Percentiles rank a stretch among this genome's conserved stretches.
These are phyloP conservation scores for Napeogenes inachia DNA, from an alignment of 2,888 invertebrate species.

Conservation along the genomic window DNA sequence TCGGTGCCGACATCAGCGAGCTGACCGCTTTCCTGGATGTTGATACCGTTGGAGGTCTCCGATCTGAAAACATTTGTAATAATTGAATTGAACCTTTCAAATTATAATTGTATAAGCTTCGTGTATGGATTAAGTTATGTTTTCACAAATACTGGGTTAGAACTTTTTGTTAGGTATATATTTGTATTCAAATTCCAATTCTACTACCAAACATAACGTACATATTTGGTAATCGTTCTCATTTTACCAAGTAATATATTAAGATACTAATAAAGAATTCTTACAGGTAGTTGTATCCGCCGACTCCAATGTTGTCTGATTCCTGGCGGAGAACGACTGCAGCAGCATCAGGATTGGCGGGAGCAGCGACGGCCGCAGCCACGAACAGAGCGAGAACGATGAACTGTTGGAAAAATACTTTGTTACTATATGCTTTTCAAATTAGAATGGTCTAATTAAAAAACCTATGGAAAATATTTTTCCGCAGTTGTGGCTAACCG, in stretches of 20 bases:
- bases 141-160: too few species aligned
- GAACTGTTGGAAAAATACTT: conserved; percentile 45
- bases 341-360: conserved; percentile 41
- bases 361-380: conserved; percentile 48
- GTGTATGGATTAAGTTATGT: too few species aligned
- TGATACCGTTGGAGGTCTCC: conserved; percentile 57
- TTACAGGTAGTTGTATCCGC: conserved; percentile 51
- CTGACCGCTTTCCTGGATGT: background rate
- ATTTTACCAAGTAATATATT: background rate
- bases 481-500: conserved; percentile 36
- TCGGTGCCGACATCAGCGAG: conserved; percentile 48
- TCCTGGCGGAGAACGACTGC: conserved; percentile 38
- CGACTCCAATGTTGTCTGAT: conserved; percentile 56
- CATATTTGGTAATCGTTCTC: too few species aligned
- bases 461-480: background rate
- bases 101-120: too few species aligned
- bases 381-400: conserved; percentile 58
- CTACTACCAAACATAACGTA: background rate
- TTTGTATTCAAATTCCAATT: background rate
- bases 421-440: conserved; percentile 1
- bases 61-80: conserved; percentile 32
- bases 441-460: background rate
- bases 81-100: background rate
- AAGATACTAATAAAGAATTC: conserved; percentile 21
- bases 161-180: too few species aligned